These are phyloP conservation scores for Ochropleura leucogaster DNA, from an alignment of 2,888 invertebrate genomes.

Conservation along the genomic window DNA sequence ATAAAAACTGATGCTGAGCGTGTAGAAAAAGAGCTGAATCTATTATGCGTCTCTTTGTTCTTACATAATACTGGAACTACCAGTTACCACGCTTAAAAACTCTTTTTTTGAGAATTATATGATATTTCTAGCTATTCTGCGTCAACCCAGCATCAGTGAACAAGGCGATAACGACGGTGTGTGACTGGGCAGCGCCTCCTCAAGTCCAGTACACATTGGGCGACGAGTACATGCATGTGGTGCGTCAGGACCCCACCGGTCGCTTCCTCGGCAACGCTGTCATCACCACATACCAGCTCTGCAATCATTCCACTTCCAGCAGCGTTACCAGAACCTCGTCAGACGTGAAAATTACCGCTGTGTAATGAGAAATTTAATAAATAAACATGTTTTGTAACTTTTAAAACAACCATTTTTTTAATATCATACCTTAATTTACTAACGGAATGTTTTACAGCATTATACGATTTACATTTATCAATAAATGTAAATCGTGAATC, in stretches of 20 bases:
- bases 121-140: conserved; percentile 80
- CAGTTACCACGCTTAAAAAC: not conserved
- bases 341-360: conserved; percentile 20
- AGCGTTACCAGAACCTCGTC: not conserved
- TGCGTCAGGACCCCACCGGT: conserved; percentile 80
- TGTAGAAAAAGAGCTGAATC: not conserved
- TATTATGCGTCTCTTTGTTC: not conserved
- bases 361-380: conserved; percentile 13
- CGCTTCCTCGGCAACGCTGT: conserved; percentile 80
- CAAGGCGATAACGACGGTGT: conserved; percentile 79
- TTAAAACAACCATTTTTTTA: not conserved
- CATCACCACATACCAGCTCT: conserved; percentile 82
- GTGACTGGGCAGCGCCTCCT: conserved; percentile 85
- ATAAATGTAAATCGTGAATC: too few relatives aligned
- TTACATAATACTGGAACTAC: not conserved
- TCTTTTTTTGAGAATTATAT: not conserved
- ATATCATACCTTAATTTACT: too few relatives aligned
- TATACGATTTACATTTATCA: too few relatives aligned
- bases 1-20: not conserved
- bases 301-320: conserved; percentile 74
- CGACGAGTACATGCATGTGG: conserved; percentile 83
- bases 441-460: not conserved
- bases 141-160: conserved; percentile 80
- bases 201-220: conserved; percentile 82
- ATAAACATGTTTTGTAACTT: conserved; percentile 15